Evolutionary conservation across 92 coral and sea anemone species (phyloP).

Genomic region (Anthopleura xanthogrammica): DNA sequence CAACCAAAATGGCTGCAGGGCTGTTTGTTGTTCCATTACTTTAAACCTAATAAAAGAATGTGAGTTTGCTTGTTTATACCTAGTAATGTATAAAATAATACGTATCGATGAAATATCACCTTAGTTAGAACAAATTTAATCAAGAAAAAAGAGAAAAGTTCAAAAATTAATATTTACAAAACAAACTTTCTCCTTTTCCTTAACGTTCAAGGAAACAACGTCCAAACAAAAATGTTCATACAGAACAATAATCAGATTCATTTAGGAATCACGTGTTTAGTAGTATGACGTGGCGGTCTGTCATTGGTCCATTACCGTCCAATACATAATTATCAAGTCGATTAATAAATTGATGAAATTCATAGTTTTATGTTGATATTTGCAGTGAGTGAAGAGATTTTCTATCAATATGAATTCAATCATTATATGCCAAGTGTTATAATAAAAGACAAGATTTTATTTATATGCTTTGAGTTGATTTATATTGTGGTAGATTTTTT

Average conservation of each 20-base stretch:
- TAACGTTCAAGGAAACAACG: background rate
- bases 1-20: background rate
- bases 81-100: background rate
- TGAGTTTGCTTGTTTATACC: background rate
- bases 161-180: background rate
- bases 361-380: slow-evolving; percentile 26
- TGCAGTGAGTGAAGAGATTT: slow-evolving; percentile 21
- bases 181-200: background rate
- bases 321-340: background rate
- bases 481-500: background rate
- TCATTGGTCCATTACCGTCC: background rate
- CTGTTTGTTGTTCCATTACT: background rate
- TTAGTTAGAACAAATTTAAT: background rate
- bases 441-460: slow-evolving; percentile 28
- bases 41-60: background rate
- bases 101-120: too few relatives aligned
- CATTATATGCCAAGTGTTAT: slow-evolving; percentile 14
- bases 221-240: background rate
- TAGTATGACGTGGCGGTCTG: slow-evolving; percentile 9
- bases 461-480: background rate
- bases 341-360: slow-evolving; percentile 1
- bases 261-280: slow-evolving; percentile 4
- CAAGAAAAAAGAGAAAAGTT: background rate
- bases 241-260: background rate
- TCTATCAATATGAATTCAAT: slow-evolving; percentile 25